These are phyloP conservation scores for Eunapius fragilis DNA, from an alignment of 37 sponge, comb jelly and placozoan species.

Conservation along the genomic window DNA sequence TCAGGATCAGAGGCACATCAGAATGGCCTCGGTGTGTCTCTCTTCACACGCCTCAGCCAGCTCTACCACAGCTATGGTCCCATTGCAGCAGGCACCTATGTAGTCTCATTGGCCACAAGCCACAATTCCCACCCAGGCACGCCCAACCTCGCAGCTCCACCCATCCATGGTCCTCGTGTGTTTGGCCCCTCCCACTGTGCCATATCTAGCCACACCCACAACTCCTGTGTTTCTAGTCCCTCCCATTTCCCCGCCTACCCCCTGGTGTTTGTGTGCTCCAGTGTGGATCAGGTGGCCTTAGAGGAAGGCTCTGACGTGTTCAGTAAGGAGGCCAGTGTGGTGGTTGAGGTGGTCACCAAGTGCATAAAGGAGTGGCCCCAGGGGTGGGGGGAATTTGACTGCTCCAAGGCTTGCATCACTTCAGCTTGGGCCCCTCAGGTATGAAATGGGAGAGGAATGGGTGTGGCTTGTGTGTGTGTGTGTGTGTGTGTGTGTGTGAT, in stretches of 20 bases:
- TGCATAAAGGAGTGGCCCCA: constrained; percentile 45
- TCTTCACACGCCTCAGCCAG: constrained; percentile 42
- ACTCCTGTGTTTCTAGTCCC: background rate
- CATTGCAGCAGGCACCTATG: no score
- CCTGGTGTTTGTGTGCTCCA: constrained; percentile 58
- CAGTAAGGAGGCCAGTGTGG: constrained; percentile 39
- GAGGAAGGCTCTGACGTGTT: background rate
- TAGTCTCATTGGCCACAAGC: constrained; percentile 32
- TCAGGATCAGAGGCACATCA: constrained; percentile 48
- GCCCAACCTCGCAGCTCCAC: no score
- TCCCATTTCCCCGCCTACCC: constrained; percentile 13
- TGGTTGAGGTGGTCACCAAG: constrained; percentile 22
- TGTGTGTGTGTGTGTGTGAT: background rate
- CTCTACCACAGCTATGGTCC: constrained; percentile 12
- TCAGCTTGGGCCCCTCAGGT: no score
- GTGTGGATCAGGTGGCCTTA: constrained; percentile 2
- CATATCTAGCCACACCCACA: constrained; percentile 32
- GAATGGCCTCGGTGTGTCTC: constrained; percentile 56
- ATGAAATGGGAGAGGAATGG: background rate
- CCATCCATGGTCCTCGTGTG: no score
- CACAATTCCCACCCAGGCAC: constrained; percentile 63
- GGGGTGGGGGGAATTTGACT: background rate
- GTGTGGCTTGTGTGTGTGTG: background rate
- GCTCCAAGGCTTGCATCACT: no score
- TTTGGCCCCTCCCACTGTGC: no score